Evolutionary conservation across 2,797 vertebrate species (phyloP), one percentile per base, ranked within the genome.

Genomic region (Bovichtus diacanthus): DNA sequence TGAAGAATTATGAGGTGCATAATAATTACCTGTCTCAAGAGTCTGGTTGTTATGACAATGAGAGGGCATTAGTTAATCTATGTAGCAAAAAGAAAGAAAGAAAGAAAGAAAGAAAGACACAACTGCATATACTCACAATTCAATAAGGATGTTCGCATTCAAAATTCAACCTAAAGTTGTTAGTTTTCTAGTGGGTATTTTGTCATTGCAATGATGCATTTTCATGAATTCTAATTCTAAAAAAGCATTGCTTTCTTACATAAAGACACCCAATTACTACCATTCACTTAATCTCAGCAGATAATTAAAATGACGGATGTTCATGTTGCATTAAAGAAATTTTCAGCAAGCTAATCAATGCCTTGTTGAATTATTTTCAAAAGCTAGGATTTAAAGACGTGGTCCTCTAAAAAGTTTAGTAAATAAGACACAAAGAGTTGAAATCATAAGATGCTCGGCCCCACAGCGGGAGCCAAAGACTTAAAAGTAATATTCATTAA

Each of bases 1-100:
- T 72, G 75, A 91, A 91, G 83, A 95, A 89, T 91, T 93, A 92
- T 77, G 70, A 86, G 38, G 63, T 23, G 27, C 1, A 21, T 77
- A 83, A 89, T 88, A 90, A 93, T 94, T 89, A 87, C 73, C 87
- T 91, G 87, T 74, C 87, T 90, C 49, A 73, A n/a, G 39, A 79
- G 56, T 73, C 53, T 55, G 68, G 39, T 70, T 70, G 29, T 81
- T 76, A 70, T 73, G 82, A 78, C 74, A 75, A 71, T 23, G 71
- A 92, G 81, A 68, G 63, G 43, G 2, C 62, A 73, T 74, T 44
- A 43, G 55, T 68, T 78, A 56, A 84, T 82, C 55, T 36, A 56
- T 73, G 75, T 65, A 39, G 39, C 38, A 54, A 58, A 60, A 66
- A 65, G 36, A 74, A 56, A 76, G 46, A n/a, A n/a, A n/a, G n/a